phyloP scores from a whole-genome alignment of 1,140 invertebrate species.

The Babylonia areolata region DNA sequence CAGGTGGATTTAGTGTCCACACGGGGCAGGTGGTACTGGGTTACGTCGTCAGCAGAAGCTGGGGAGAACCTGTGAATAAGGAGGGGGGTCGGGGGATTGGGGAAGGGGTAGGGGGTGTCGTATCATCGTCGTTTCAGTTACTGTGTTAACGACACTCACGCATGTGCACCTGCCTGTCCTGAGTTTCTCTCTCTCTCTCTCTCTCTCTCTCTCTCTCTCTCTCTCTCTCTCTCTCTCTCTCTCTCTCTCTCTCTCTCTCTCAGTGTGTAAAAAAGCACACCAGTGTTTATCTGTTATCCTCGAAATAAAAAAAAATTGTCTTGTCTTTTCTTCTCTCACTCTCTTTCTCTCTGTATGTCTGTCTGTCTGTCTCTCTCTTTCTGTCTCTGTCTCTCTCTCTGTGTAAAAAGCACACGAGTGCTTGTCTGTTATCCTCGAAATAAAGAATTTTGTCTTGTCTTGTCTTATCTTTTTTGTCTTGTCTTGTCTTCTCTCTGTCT shows the following conservation, averaged over 20 bases:
- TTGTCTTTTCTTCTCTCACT: background rate
- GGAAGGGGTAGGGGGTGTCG: no score
- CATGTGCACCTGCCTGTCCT: no score
- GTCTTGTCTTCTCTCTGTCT: background rate
- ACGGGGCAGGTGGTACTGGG: no score
- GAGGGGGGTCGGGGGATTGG: no score
- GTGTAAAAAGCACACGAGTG: no score
- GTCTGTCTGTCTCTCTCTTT: conserved; percentile 2
- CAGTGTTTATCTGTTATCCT: background rate
- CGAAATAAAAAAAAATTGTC: no score
- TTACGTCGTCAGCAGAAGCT: no score
- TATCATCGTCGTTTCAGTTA: no score
- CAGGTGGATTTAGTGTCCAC: no score
- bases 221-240: conserved; percentile 19
- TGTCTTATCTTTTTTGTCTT: background rate
- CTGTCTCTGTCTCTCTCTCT: conserved; percentile 21
- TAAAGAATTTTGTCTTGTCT: background rate
- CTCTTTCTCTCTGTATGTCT: conserved; percentile 1
- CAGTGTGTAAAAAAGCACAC: background rate
- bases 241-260: conserved; percentile 24
- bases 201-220: conserved; percentile 23
- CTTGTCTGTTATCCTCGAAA: background rate
- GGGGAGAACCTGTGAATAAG: no score
- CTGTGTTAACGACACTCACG: no score
- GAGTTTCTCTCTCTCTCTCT: conserved; percentile 12